Evolutionary conservation across 1,140 invertebrate species (phyloP).

Genomic region (Arion vulgaris): DNA sequence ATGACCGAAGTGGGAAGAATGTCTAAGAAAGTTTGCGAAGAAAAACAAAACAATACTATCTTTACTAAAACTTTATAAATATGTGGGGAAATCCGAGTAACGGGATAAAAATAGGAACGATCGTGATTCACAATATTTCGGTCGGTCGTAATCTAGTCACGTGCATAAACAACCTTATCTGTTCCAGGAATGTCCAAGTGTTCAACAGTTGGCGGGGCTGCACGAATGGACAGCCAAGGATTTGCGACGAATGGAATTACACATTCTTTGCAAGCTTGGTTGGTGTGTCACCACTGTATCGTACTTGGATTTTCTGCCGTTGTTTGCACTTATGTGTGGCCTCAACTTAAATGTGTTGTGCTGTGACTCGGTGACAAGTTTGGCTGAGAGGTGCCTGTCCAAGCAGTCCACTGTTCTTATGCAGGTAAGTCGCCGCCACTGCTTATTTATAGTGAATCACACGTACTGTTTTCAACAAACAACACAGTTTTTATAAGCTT

Average conservation of each 20-base stretch:
- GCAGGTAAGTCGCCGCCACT: conserved; percentile 7
- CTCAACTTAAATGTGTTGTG: neutral
- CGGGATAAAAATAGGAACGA: no score
- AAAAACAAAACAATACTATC: no score
- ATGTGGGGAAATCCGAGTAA: no score
- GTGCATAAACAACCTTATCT: no score
- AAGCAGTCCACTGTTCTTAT: conserved; percentile 29
- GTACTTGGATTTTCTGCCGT: conserved; percentile 12
- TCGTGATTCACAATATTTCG: no score
- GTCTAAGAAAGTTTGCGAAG: no score
- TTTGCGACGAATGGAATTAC: conserved; percentile 22
- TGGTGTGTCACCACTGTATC: conserved; percentile 10
- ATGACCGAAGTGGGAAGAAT: no score
- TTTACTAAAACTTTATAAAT: no score
- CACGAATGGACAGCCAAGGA: conserved; percentile 30
- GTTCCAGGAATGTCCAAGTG: conserved; percentile 1
- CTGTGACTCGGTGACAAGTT: neutral
- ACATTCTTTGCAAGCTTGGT: neutral
- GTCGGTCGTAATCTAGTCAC: no score
- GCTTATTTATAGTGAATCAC: no score
- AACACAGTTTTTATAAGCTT: no score
- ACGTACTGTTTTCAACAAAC: no score
- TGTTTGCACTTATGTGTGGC: conserved; percentile 8
- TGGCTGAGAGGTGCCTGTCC: conserved; percentile 9
- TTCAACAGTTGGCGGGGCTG: neutral